Conservation (phyloP, 2,797 vertebrate species). For the Micrastur ruficollis region DNA sequence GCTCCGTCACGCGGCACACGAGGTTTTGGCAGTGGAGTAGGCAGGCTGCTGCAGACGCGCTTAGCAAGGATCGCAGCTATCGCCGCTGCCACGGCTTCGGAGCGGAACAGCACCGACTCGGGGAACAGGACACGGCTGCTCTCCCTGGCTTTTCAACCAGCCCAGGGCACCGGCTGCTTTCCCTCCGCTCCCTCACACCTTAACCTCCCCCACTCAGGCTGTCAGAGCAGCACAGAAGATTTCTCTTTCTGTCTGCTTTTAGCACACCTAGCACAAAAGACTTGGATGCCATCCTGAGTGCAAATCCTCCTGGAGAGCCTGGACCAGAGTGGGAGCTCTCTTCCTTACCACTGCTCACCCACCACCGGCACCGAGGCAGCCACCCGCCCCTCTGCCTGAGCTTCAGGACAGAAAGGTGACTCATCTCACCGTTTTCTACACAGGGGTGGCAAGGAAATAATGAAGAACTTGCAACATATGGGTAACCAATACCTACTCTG, state of each 20-base stretch:
- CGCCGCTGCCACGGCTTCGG: neutral
- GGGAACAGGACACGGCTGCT: neutral
- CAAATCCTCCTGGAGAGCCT: neutral
- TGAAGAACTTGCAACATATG: neutral
- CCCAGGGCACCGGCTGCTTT: neutral
- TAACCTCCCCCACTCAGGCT: neutral
- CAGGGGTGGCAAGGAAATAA: neutral
- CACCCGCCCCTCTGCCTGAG: neutral
- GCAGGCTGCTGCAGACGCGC: neutral
- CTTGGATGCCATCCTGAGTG: neutral
- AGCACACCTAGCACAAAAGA: neutral
- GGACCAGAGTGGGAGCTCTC: accelerated
- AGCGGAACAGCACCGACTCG: neutral
- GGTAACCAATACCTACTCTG: neutral
- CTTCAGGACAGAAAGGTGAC: too few relatives aligned
- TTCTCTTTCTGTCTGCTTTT: neutral
- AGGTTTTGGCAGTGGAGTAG: accelerated
- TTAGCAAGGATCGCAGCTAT: too few relatives aligned
- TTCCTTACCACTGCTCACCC: neutral
- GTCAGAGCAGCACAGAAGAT: neutral
- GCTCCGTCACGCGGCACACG: accelerated
- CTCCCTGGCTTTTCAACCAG: neutral
- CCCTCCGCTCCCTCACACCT: neutral
- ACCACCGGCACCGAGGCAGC: neutral
- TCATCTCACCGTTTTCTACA: neutral